Evolutionary conservation across 2,797 vertebrate species (phyloP).

Genomic region (Sebastiscus tertius): DNA sequence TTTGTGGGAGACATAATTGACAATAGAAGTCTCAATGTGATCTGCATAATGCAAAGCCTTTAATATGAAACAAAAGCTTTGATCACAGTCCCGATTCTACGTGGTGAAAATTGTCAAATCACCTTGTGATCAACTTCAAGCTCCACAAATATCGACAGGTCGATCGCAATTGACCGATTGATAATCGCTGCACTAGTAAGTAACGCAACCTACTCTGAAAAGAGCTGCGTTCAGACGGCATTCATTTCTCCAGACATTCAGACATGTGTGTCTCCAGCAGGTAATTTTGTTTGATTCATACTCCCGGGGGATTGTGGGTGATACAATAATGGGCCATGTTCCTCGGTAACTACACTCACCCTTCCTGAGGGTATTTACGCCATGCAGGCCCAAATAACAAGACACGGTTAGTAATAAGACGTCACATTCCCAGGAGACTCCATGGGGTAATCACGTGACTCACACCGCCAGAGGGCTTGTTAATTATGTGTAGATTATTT

Average conservation of each 20-base stretch:
- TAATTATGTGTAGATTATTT: slow-evolving; percentile 23
- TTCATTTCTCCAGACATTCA: not conserved
- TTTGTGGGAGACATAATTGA: too few species aligned
- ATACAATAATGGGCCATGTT: slow-evolving; percentile 9
- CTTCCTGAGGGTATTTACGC: not conserved
- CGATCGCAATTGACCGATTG: rapidly evolving
- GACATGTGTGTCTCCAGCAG: not conserved
- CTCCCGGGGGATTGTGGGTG: not conserved
- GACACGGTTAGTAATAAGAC: not conserved
- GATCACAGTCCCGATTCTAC: not conserved
- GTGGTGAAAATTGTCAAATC: not conserved
- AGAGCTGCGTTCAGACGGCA: not conserved
- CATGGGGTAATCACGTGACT: slow-evolving; percentile 16
- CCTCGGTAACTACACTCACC: not conserved
- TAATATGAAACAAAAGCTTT: not conserved
- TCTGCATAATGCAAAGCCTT: not conserved
- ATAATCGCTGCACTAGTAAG: not conserved
- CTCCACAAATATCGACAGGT: not conserved
- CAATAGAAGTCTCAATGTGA: not conserved
- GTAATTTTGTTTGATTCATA: slow-evolving; percentile 16
- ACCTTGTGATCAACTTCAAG: not conserved
- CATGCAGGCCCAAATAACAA: not conserved
- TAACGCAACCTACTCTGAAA: not conserved
- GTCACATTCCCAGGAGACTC: slow-evolving; percentile 10
- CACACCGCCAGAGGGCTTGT: not conserved